Evolutionary conservation across 2,113 vertebrate genomes (phyloP).

Genomic region (Chaenogobius annularis): DNA sequence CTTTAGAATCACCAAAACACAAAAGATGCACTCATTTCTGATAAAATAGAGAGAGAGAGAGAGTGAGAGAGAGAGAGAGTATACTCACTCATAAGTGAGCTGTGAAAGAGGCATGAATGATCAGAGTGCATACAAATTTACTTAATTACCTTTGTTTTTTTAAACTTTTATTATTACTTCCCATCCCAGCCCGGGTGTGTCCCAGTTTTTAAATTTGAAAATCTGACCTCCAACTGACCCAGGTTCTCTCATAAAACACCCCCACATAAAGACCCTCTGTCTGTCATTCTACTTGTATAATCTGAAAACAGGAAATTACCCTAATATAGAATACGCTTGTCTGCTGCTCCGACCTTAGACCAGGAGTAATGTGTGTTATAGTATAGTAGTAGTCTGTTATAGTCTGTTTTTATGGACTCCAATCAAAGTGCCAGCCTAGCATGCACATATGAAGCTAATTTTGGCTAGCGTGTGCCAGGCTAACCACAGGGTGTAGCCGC

Average conservation of each 20-base stretch:
- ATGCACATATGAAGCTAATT: slow-evolving; percentile 6
- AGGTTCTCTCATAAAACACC: neutral
- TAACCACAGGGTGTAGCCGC: slow-evolving; percentile 69
- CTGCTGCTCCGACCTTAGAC: slow-evolving; percentile 25
- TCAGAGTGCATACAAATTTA: too few relatives aligned
- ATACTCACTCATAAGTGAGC: too few relatives aligned
- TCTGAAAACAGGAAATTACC: slow-evolving; percentile 63
- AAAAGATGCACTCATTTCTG: too few relatives aligned
- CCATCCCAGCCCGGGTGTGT: too few relatives aligned
- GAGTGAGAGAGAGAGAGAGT: too few relatives aligned
- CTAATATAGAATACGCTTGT: slow-evolving; percentile 54
- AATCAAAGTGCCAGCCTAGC: slow-evolving; percentile 35
- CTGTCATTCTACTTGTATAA: slow-evolving; percentile 33
- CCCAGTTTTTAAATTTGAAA: too few relatives aligned
- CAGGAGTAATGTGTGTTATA: slow-evolving; percentile 35
- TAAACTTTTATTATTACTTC: too few relatives aligned
- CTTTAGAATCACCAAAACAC: too few relatives aligned
- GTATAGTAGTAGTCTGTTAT: slow-evolving; percentile 6
- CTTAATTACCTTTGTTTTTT: too few relatives aligned
- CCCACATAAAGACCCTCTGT: slow-evolving; percentile 9
- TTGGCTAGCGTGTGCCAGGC: slow-evolving; percentile 32
- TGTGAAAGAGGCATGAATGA: too few relatives aligned
- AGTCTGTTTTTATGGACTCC: slow-evolving; percentile 47
- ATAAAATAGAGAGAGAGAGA: too few relatives aligned
- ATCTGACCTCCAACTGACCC: neutral